Evolutionary conservation across 2,113 vertebrate genomes (phyloP).

Genomic region (Macaca nemestrina): DNA sequence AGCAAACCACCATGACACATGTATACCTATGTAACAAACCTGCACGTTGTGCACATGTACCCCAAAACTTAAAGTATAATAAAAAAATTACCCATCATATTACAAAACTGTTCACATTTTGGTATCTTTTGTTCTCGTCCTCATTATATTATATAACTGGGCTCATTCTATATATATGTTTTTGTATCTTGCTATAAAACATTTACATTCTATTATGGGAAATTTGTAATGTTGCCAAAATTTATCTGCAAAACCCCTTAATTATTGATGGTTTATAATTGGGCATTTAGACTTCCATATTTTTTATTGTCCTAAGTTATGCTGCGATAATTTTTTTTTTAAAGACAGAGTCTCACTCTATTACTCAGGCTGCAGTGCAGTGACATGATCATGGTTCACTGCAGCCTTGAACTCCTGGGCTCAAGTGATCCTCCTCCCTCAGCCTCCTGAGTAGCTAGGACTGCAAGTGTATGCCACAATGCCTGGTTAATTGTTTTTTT

Average conservation of each 20-base stretch:
- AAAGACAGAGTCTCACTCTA: no score
- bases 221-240: slow-evolving; percentile 6
- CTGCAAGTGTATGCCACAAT: no score
- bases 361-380: no score
- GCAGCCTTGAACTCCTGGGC: no score
- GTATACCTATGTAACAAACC: no score
- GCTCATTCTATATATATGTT: background rate
- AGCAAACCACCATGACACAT: no score
- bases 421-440: no score
- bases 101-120: background rate
- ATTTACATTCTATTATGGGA: background rate
- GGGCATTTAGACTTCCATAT: background rate
- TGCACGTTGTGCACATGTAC: no score
- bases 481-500: no score
- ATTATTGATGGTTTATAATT: slow-evolving; percentile 4
- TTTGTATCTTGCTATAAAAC: background rate
- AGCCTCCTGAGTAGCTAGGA: no score
- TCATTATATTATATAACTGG: slow-evolving; percentile 3
- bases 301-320: slow-evolving; percentile 21
- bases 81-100: background rate
- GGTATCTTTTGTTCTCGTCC: background rate
- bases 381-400: no score
- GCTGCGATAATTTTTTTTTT: background rate
- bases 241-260: background rate
- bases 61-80: no score